A percentile compares a stretch with the other conserved stretches of the same genome.
Conservation (phyloP, 2,113 vertebrate species). For the Dipodomys ordii region DNA sequence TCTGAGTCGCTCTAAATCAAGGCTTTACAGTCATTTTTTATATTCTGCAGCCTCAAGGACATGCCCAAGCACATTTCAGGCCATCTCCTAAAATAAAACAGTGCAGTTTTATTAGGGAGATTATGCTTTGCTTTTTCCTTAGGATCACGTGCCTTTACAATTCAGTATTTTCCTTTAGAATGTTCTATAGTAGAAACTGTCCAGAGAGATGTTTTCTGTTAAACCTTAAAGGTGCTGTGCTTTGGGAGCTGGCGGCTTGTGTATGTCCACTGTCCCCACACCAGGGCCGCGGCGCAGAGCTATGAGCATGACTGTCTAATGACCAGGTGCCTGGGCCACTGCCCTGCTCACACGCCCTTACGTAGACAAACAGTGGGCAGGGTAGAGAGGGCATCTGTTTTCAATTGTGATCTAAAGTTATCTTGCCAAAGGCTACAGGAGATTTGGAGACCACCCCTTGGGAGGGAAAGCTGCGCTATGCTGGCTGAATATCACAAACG, state of each 20-base stretch:
- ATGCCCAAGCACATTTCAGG: not conserved
- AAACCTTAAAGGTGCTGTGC: not conserved
- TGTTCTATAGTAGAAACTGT: conserved; percentile 33
- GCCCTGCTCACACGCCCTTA: conserved; percentile 89
- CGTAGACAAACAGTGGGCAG: conserved; percentile 89
- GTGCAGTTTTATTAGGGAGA: not conserved
- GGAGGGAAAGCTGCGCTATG: conserved; percentile 84
- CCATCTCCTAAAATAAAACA: not conserved
- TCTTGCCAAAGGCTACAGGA: conserved; percentile 91
- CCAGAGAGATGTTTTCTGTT: not conserved
- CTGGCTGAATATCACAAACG: conserved; percentile 89
- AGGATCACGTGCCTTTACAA: not conserved
- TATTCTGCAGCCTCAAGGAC: not conserved
- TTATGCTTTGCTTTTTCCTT: conserved; percentile 9
- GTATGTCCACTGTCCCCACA: not conserved
- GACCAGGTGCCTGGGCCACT: conserved; percentile 39
- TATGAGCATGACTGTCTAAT: conserved; percentile 84
- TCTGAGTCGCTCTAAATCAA: conserved; percentile 10
- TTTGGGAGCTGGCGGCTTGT: not conserved
- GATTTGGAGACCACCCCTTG: conserved; percentile 93
- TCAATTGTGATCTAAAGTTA: conserved; percentile 88
- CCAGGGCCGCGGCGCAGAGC: conserved; percentile 75
- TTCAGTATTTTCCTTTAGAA: conserved; percentile 31
- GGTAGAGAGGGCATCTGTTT: conserved; percentile 94
- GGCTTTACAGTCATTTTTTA: conserved; percentile 14